phyloP scores from a whole-genome alignment of 2,113 vertebrate genomes.

The Setophaga kirtlandii region DNA sequence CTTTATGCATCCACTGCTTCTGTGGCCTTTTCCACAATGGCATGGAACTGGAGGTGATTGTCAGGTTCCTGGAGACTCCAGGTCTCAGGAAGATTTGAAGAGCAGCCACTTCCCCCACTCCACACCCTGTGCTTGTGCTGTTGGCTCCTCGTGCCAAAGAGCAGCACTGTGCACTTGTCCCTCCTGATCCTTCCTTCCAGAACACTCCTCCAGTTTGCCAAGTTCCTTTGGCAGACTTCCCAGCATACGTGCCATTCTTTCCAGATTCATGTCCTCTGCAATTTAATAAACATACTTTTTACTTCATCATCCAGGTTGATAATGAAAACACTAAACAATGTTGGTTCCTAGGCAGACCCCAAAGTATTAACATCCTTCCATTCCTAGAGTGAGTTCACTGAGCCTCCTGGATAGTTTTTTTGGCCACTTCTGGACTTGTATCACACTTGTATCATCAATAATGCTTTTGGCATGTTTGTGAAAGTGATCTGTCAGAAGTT shows the following conservation, averaged over 20 bases:
- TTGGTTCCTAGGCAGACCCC: neutral
- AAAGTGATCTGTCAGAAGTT: neutral
- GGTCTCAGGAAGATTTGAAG: neutral
- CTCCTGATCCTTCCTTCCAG: neutral
- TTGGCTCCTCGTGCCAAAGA: neutral
- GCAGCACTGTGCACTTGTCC: neutral
- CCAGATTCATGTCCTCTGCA: conserved; percentile 10
- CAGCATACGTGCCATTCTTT: conserved; percentile 37
- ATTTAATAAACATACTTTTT: conserved; percentile 1
- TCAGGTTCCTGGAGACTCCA: neutral
- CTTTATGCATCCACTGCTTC: neutral
- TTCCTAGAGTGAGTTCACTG: neutral
- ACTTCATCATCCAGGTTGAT: neutral
- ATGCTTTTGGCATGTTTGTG: neutral
- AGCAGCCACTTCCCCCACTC: neutral
- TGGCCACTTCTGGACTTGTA: neutral
- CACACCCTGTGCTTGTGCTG: neutral
- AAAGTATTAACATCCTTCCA: neutral
- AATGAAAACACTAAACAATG: neutral
- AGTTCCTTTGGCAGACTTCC: conserved; percentile 10
- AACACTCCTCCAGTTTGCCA: neutral
- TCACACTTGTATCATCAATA: neutral
- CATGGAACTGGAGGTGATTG: neutral
- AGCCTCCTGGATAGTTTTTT: neutral
- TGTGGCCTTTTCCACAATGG: neutral